These are phyloP conservation scores for Chaetodon trifascialis DNA, from an alignment of 2,113 vertebrate species.

Conservation along the genomic window DNA sequence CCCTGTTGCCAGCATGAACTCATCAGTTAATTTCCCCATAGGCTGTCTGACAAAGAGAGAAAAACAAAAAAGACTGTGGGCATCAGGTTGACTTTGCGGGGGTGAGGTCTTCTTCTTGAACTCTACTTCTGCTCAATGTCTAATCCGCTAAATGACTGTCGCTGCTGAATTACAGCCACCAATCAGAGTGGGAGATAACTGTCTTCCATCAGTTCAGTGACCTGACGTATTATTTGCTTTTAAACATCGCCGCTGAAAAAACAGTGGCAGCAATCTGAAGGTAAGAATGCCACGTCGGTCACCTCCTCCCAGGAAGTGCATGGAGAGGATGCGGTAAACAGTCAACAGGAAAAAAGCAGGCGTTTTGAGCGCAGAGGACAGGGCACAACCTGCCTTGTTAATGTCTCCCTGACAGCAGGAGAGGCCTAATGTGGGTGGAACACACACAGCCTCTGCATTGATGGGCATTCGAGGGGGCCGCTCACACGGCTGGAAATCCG, in stretches of 20 bases:
- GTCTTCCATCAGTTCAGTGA: slow-evolving; percentile 16
- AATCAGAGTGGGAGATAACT: neutral
- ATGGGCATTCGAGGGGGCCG: slow-evolving; percentile 69
- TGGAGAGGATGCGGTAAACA: slow-evolving; percentile 22
- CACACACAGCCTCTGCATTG: slow-evolving; percentile 60
- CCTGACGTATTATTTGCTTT: neutral
- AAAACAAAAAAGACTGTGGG: slow-evolving; percentile 61
- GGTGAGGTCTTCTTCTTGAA: slow-evolving; percentile 36
- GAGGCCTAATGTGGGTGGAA: slow-evolving; percentile 65
- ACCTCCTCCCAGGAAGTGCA: slow-evolving; percentile 26
- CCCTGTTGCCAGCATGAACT: slow-evolving; percentile 73
- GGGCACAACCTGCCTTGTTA: slow-evolving; percentile 63
- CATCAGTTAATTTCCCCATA: slow-evolving; percentile 81
- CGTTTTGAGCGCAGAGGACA: slow-evolving; percentile 44
- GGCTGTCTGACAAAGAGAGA: slow-evolving; percentile 67
- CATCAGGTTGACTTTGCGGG: slow-evolving; percentile 61
- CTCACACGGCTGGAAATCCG: slow-evolving; percentile 70
- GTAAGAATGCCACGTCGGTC: neutral
- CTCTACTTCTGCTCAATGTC: slow-evolving; percentile 39
- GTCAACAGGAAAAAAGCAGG: slow-evolving; percentile 31
- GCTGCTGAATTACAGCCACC: slow-evolving; percentile 32
- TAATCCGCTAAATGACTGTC: slow-evolving; percentile 54
- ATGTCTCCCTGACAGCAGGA: slow-evolving; percentile 68
- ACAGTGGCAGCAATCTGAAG: neutral
- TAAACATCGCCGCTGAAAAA: neutral